Evolutionary conservation across 2,888 invertebrate genomes (phyloP), one percentile per base, ranked within the genome.

Genomic region (Perizoma flavofasciatum): DNA sequence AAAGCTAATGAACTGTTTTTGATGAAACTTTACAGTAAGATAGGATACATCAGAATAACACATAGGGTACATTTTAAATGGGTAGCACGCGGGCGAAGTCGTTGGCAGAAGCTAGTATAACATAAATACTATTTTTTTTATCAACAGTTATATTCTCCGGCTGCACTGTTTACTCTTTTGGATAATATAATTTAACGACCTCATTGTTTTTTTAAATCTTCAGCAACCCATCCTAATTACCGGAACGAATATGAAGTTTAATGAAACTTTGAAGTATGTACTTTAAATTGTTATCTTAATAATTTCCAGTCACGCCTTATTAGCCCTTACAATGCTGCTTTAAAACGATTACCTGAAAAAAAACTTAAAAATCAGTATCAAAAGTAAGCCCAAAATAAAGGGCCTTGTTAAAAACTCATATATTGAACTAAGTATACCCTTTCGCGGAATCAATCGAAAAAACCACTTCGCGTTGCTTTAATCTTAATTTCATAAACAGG

Each of bases 391-490:
- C 45, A 44, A 22, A 40, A 39, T 35, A 37, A 61, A 22, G 22
- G 68, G 65, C 63, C 85, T 85, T 79, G 83, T 86, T 87, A 85
- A 82, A 81, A 83, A 65, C 77, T 77, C 81, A 77, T 85, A 83
- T 82, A 78, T 83, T 78, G 75, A 70, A 65, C 65, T 81, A 86
- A 85, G 79, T 82, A 80, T 74, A 79, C 75, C 69, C 81, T 82
- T 81, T 78, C 80, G 79, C 67, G 55, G 62, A 68, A 66, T 46
- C 62, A 66, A 69, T 66, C 60, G 52, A 59, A 72, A 74, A 75
- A 74, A 65, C 51, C 56, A 71, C 70, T 74, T 71, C 53, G 56
- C 61, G 64, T 67, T 75, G 64, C 22, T 66, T 63, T 71, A 68
- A 72, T 70, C 70, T 71, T 71, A 70, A 72, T 71, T 68, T 70